These are phyloP conservation scores for Lamellibrachia luymesi DNA, from an alignment of 1,140 invertebrate species.

Conservation along the genomic window DNA sequence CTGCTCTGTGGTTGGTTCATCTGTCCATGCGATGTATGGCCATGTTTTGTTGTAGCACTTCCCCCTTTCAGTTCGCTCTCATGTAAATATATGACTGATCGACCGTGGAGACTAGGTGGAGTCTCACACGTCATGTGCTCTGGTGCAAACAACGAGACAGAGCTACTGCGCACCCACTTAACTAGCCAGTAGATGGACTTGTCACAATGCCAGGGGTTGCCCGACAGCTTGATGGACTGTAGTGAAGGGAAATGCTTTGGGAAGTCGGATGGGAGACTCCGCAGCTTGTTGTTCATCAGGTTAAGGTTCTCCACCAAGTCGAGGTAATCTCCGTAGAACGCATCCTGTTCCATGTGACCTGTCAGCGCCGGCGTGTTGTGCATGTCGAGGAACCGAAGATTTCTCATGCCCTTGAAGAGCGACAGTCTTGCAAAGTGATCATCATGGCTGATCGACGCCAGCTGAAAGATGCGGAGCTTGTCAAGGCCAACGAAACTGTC, in stretches of 20 bases:
- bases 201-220: slow-evolving; percentile 58
- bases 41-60: background rate
- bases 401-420: slow-evolving; percentile 35
- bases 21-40: background rate
- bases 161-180: slow-evolving; percentile 50
- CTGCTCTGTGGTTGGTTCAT: background rate
- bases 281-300: slow-evolving; percentile 67
- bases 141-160: slow-evolving; percentile 41
- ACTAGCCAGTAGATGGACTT: slow-evolving; percentile 50
- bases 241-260: slow-evolving; percentile 70
- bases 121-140: slow-evolving; percentile 32
- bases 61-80: background rate
- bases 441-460: slow-evolving; percentile 50
- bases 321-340: slow-evolving; percentile 63
- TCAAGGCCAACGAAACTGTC: slow-evolving; percentile 68
- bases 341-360: slow-evolving; percentile 65
- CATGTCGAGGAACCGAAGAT: slow-evolving; percentile 71
- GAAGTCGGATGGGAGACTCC: slow-evolving; percentile 67
- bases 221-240: slow-evolving; percentile 52
- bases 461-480: slow-evolving; percentile 66
- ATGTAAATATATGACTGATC: background rate
- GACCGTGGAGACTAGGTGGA: slow-evolving; percentile 15
- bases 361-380: slow-evolving; percentile 72
- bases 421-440: background rate
- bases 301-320: slow-evolving; percentile 68